These are phyloP conservation scores for Dendrocincla fuliginosa DNA, from an alignment of 2,797 vertebrate species.

Conservation along the genomic window DNA sequence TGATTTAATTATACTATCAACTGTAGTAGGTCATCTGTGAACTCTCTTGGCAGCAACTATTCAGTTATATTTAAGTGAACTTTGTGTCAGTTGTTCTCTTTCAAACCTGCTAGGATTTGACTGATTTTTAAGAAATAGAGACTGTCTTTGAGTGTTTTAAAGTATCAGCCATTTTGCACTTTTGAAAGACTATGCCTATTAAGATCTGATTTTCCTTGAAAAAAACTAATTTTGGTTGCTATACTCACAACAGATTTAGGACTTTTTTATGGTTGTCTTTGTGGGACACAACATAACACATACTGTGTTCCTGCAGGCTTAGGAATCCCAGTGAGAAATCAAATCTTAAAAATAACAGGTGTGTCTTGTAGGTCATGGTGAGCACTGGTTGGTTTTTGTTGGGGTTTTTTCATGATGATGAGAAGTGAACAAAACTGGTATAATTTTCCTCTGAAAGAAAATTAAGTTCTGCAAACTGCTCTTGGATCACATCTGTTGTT, in stretches of 20 bases:
- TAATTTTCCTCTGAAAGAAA: background rate
- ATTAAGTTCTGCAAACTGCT: background rate
- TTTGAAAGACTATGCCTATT: background rate
- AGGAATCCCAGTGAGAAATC: background rate
- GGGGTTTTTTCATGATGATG: background rate
- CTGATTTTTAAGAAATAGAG: background rate
- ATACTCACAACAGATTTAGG: background rate
- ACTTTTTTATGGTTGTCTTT: background rate
- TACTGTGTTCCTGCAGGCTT: background rate
- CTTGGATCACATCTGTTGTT: background rate
- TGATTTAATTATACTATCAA: background rate
- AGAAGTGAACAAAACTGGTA: background rate
- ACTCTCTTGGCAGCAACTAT: background rate
- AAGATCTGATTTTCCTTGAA: background rate
- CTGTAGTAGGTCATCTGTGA: background rate
- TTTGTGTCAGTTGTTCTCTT: background rate
- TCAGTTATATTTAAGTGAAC: background rate
- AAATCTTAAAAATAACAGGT: background rate
- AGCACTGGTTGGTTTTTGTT: background rate
- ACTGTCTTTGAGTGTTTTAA: background rate
- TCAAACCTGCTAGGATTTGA: background rate
- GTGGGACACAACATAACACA: background rate
- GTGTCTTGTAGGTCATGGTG: background rate
- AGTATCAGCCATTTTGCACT: background rate
- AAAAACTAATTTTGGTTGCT: background rate